Conservation (phyloP, 2,888 invertebrate genomes). For the Harpalus rubripes region DNA sequence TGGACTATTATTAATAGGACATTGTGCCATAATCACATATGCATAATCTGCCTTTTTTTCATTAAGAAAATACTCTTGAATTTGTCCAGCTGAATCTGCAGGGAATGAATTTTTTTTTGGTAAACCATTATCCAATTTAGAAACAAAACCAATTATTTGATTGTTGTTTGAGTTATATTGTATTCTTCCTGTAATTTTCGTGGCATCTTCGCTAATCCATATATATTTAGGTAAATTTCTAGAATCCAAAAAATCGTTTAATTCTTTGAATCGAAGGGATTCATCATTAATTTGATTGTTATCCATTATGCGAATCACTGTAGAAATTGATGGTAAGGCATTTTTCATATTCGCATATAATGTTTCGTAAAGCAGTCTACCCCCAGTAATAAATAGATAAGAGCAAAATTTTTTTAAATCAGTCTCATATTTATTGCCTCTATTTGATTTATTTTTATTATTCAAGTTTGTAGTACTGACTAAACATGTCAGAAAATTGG, state of each 20-base stretch:
- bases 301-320: constrained; percentile 13
- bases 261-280: constrained; percentile 2
- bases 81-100: constrained; percentile 61
- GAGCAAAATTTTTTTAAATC: constrained; percentile 9
- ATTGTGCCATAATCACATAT: constrained; percentile 68
- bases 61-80: constrained; percentile 62
- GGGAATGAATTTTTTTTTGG: neutral
- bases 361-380: constrained; percentile 50
- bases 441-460: too few relatives aligned
- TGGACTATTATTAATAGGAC: neutral
- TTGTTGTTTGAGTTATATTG: constrained; percentile 69
- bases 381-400: constrained; percentile 43
- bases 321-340: constrained; percentile 25
- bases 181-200: constrained; percentile 68
- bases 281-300: constrained; percentile 4
- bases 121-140: constrained; percentile 68
- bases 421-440: too few relatives aligned
- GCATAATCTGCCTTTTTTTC: constrained; percentile 64
- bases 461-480: constrained; percentile 11
- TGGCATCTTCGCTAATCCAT: constrained; percentile 70
- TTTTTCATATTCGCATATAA: constrained; percentile 40
- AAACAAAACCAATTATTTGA: constrained; percentile 70
- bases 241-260: constrained; percentile 36
- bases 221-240: constrained; percentile 59
- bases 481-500: constrained; percentile 14